These are phyloP conservation scores for Danionella dracula DNA, from an alignment of 2,797 vertebrate genomes.

Conservation along the genomic window DNA sequence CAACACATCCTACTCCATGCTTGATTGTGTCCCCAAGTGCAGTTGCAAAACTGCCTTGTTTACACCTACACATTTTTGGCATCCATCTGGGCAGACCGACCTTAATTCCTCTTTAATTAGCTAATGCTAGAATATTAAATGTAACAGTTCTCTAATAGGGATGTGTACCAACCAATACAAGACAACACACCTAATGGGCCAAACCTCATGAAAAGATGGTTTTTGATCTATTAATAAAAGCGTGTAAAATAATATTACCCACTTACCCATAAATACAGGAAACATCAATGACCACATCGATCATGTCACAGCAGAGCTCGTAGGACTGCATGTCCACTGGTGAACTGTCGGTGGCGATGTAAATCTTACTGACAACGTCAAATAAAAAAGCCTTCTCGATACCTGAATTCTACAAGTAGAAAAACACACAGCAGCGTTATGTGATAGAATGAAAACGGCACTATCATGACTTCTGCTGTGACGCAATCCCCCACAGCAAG, in stretches of 20 bases:
- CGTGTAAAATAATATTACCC: background rate
- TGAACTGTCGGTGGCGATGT: slow-evolving; percentile 98
- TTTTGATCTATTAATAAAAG: too few relatives aligned
- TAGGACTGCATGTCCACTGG: slow-evolving; percentile 99
- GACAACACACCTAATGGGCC: too few relatives aligned
- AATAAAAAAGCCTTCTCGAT: slow-evolving; percentile 99
- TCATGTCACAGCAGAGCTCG: slow-evolving; percentile 98
- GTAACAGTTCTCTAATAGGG: too few relatives aligned
- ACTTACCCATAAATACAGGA: slow-evolving; percentile 99
- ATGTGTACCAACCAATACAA: too few relatives aligned
- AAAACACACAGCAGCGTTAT: slow-evolving; percentile 16
- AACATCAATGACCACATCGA: slow-evolving; percentile 97
- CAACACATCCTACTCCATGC: too few relatives aligned
- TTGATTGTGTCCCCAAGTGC: too few relatives aligned
- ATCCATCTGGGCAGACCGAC: too few relatives aligned
- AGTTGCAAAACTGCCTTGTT: too few relatives aligned
- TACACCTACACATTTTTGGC: too few relatives aligned
- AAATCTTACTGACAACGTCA: slow-evolving; percentile 99
- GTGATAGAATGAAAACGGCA: slow-evolving; percentile 19
- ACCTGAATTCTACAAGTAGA: slow-evolving; percentile 87
- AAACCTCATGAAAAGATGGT: too few relatives aligned
- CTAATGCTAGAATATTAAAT: too few relatives aligned
- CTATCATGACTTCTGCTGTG: background rate
- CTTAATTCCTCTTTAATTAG: too few relatives aligned
- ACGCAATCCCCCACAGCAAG: background rate